Conservation (phyloP, 2,797 vertebrate genomes). For the Amblyopsis hoosieri region DNA sequence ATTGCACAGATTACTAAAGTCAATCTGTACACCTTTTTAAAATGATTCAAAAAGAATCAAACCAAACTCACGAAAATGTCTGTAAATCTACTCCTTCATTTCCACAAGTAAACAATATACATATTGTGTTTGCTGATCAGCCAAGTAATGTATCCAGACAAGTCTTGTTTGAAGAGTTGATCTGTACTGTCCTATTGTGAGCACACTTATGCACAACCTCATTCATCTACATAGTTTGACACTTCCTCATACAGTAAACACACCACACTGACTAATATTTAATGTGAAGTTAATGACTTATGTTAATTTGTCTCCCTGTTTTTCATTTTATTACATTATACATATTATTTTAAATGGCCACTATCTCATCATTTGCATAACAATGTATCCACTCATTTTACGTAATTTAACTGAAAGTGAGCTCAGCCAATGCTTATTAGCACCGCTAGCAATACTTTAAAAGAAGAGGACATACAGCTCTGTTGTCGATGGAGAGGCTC, state of each 20-base stretch:
- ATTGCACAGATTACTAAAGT: no score
- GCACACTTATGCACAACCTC: not conserved
- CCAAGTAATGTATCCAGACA: not conserved
- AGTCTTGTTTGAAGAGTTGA: constrained; percentile 4
- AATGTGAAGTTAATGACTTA: not conserved
- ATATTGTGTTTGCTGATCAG: not conserved
- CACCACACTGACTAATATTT: not conserved
- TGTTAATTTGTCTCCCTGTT: not conserved
- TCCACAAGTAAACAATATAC: no score
- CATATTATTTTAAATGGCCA: no score
- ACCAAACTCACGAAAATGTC: not conserved
- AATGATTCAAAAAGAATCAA: not conserved
- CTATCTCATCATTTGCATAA: no score
- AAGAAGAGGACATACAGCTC: not conserved
- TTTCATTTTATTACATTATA: not conserved
- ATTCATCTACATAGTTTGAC: not conserved
- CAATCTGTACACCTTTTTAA: not conserved
- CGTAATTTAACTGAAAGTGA: no score
- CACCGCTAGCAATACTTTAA: constrained; percentile 3
- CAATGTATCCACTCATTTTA: no score
- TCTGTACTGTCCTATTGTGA: not conserved
- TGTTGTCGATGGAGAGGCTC: not conserved
- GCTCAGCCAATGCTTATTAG: not conserved
- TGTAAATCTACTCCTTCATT: no score
- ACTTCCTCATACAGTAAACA: not conserved